These are phyloP conservation scores for Pogonomyrmex californicus DNA, from an alignment of 1,140 invertebrate species.

Conservation along the genomic window DNA sequence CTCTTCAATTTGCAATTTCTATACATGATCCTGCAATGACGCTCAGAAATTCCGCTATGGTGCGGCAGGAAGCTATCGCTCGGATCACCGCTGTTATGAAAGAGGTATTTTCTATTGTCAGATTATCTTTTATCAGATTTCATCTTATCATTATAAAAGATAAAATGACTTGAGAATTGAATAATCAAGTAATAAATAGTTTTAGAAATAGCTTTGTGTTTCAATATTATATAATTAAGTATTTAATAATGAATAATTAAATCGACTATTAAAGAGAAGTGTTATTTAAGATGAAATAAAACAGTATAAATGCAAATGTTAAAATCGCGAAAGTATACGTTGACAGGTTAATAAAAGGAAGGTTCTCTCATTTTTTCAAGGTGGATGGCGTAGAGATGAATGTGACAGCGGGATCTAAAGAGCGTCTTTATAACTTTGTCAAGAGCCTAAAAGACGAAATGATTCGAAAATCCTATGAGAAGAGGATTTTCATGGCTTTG, in stretches of 20 bases:
- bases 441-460: constrained; percentile 88
- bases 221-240: too few relatives aligned
- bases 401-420: constrained; percentile 88
- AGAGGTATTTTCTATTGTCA: constrained; percentile 68
- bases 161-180: neutral
- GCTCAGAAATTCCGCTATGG: constrained; percentile 75
- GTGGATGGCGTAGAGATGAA: constrained; percentile 90
- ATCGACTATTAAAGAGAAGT: neutral
- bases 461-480: constrained; percentile 84
- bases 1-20: constrained; percentile 80
- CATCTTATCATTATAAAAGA: neutral
- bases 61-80: constrained; percentile 74
- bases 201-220: neutral
- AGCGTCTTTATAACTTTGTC: constrained; percentile 88
- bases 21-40: constrained; percentile 76
- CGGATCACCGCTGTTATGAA: constrained; percentile 76
- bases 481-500: constrained; percentile 88
- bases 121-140: neutral
- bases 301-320: neutral
- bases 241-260: neutral
- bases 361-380: constrained; percentile 69
- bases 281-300: constrained; percentile 1
- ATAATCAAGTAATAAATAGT: neutral
- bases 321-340: neutral
- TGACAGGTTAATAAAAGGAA: neutral